Conservation (phyloP, 1,140 invertebrate species). For the Cyphomyrmex costatus region DNA sequence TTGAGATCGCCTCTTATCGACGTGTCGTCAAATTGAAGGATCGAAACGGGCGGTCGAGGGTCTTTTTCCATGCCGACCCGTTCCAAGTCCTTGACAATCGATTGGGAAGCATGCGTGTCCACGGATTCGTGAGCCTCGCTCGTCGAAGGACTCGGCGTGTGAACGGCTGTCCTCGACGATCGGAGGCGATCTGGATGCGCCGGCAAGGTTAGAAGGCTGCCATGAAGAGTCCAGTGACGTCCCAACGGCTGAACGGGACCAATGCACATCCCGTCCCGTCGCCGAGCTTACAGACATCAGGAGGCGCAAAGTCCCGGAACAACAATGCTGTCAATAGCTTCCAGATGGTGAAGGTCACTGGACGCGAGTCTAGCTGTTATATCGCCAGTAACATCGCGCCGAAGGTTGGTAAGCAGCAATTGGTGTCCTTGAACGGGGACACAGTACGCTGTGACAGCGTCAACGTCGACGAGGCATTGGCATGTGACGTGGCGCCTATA, state of each 20-base stretch:
- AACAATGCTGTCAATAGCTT: constrained; percentile 67
- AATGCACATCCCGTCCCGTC: constrained; percentile 20
- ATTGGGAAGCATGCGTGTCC: constrained; percentile 41
- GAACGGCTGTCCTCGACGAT: background rate
- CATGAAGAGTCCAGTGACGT: constrained; percentile 49
- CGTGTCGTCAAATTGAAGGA: background rate
- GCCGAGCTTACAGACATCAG: background rate
- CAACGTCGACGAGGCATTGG: constrained; percentile 80
- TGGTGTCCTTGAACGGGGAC: constrained; percentile 83
- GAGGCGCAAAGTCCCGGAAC: constrained; percentile 52
- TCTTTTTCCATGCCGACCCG: background rate
- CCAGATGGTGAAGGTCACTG: constrained; percentile 71
- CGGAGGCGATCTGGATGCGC: constrained; percentile 16
- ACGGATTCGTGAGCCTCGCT: constrained; percentile 14
- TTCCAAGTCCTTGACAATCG: constrained; percentile 21
- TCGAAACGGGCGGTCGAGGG: background rate
- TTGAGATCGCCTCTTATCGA: background rate
- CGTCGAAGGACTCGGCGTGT: constrained; percentile 18
- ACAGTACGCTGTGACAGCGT: constrained; percentile 83
- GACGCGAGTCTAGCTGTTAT: constrained; percentile 71
- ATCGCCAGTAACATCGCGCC: constrained; percentile 72
- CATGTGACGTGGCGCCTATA: constrained; percentile 79
- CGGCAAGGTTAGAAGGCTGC: constrained; percentile 31
- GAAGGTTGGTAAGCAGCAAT: constrained; percentile 81
- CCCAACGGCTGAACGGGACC: constrained; percentile 35